phyloP scores from a whole-genome alignment of 1,140 invertebrate species.

The Druon quercuslanigerum region DNA sequence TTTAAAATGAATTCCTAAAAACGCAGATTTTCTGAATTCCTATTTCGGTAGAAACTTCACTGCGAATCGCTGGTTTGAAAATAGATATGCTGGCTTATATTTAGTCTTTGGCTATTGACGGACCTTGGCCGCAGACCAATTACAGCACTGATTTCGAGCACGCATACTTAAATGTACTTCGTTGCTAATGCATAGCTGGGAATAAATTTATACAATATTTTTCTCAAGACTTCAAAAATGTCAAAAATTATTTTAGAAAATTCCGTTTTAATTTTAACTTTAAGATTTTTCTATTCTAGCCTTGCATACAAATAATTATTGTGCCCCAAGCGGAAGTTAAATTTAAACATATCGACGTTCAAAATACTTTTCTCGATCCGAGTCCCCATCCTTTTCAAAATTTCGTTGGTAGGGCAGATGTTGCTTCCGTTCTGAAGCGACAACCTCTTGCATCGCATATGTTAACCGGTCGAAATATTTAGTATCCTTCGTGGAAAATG shows the following conservation, averaged over 20 bases:
- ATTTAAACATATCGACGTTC: constrained; percentile 17
- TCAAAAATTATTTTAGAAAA: background rate
- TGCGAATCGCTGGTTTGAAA: constrained; percentile 30
- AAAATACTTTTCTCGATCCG: constrained; percentile 20
- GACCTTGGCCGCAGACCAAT: constrained; percentile 31
- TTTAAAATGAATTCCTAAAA: background rate
- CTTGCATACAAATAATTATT: background rate
- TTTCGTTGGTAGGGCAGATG: constrained; percentile 13
- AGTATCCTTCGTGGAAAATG: constrained; percentile 14
- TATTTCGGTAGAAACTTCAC: constrained; percentile 23
- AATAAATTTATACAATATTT: constrained; percentile 7
- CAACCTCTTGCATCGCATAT: constrained; percentile 22
- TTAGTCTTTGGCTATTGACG: constrained; percentile 30
- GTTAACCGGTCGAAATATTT: background rate
- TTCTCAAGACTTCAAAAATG: background rate
- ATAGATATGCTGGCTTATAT: constrained; percentile 28
- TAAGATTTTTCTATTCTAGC: background rate
- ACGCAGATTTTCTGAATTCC: background rate
- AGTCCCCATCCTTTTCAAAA: constrained; percentile 13
- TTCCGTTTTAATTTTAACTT: background rate
- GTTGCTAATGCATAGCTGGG: background rate
- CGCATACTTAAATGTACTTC: constrained; percentile 24
- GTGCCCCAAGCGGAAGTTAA: constrained; percentile 1
- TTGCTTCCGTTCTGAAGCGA: constrained; percentile 26
- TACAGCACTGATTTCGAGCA: constrained; percentile 29